Evolutionary conservation across 2,888 invertebrate genomes (phyloP), one percentile per base, ranked within the genome.

Genomic region (Heliconius ethilla): DNA sequence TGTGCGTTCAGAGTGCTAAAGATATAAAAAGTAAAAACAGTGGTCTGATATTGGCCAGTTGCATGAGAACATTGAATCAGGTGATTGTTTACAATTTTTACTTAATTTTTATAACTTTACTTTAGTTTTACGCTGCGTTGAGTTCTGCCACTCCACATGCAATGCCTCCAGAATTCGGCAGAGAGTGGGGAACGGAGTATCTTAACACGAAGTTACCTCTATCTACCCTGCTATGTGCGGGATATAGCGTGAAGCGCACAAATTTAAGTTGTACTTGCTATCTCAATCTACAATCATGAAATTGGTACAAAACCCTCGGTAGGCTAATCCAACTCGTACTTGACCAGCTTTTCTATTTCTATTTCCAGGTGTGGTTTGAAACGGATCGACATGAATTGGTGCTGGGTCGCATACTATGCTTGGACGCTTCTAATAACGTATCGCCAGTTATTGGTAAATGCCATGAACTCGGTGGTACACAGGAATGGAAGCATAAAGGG

Each of bases 381-480:
- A 98, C 98, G 0, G 96, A 96, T 79, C 97, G 96, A 81, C 95
- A 96, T 74, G 99, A 99, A 90, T 89, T 99, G 59, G 96, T 98
- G 18, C 91, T 99, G 76, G 97, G 97, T 0, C 97, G 98, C 82
- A 93, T 97, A 55, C 92, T 99, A 18, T 99, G 99, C 86, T 90
- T 99, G 83, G 98, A 99, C 91, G 96, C 97, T 0, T 95, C 95
- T 0, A 95, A 95, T 81, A 92, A 91, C 51, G 92, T 94, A 18
- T 93, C 94, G 72, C 98, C 98, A 0, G 94, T 96, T 77, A 93
- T 99, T 15, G 96, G 97, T 83, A 99, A 99, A 90, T 99, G 99
- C 86, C 99, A 99, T 86, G 98, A 98, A 89, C 97, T 98, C 94
- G 97, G 97, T 18, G 98, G 97, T 0, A 96, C 97, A 82, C 99